Base-by-base conservation (phyloP, 1,140 invertebrate species). In the Paralvinella palmiformis region DNA sequence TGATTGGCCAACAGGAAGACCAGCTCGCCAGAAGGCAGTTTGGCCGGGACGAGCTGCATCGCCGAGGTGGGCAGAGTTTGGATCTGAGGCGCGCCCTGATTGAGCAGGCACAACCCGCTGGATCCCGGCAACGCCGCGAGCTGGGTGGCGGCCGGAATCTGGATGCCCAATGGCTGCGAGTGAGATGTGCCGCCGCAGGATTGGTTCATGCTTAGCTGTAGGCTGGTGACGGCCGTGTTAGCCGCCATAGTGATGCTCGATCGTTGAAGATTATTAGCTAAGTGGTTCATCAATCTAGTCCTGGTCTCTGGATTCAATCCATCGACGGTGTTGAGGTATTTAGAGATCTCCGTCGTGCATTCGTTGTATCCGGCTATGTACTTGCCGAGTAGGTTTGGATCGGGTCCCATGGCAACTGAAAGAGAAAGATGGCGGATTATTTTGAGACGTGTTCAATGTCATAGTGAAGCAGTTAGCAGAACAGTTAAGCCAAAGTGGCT, bases 291-390 rank as follows among this genome's bases (percentile, higher is more conserved):
- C n/a, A 72, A 36, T 6, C 66, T 50, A 5, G 48, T 59, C 15
- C 62, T 48, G 6, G 67, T 57, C 17, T 72, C 72, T 17, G 64
- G 62, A 74, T 93, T 91, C 62, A 94, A 89, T 55, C 90, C 89
- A 57, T 90, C 89, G 76, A 90, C 88, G 52, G 20, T 41, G 58
- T 89, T 88, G 70, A 96, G 81, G 74, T 90, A 94, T 63, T 90
- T 85, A 53, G 86, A 84, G 5, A 93, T 90, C 81, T 94, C 91
- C 5, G 86, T 84, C 17, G 91, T 88, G 73, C 92, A 95, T 73
- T 94, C 92, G 64, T 86, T 85, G 78, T 92, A 96, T 1, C 92
- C 92, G 1, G 89, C 89, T 62, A 89, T 87, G 80, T 94, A 95
- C 77, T 92, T 91, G 77, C 89, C 88, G 0, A 91, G 77, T 0